A percentile compares a stretch with the other conserved stretches of the same genome.
phyloP scores from a whole-genome alignment of 2,797 vertebrate genomes.

The Malacoraja senta region DNA sequence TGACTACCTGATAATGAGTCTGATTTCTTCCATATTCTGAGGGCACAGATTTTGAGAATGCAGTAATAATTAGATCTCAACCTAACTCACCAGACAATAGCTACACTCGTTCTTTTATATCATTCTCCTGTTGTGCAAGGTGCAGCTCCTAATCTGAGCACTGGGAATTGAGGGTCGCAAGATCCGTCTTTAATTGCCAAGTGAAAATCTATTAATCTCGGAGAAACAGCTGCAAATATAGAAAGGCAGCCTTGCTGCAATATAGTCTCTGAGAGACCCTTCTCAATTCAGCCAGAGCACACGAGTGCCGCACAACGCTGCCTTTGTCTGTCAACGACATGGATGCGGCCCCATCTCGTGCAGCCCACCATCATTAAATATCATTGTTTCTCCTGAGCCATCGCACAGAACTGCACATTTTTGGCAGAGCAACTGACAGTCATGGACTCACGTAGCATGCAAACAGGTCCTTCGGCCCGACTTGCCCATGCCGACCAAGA shows the following conservation, averaged over 20 bases:
- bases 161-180: neutral
- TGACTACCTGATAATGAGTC: neutral
- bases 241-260: slow-evolving; percentile 21
- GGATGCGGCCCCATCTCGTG: neutral
- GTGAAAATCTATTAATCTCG: neutral
- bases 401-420: neutral
- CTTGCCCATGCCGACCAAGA: no score
- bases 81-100: neutral
- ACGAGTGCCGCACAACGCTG: neutral
- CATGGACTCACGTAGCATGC: no score
- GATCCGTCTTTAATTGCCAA: slow-evolving; percentile 8
- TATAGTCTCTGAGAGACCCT: slow-evolving; percentile 19
- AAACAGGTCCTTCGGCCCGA: no score
- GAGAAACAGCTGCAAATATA: slow-evolving; percentile 37
- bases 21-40: neutral
- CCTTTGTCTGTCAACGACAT: slow-evolving; percentile 27
- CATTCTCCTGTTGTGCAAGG: neutral
- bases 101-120: neutral
- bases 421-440: neutral
- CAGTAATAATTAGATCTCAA: neutral
- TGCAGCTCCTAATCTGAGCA: neutral
- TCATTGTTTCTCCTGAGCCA: neutral
- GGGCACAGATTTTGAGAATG: neutral
- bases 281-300: neutral
- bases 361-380: neutral